Evolutionary conservation across 1,140 invertebrate genomes (phyloP).

Genomic region (Drosophila busckii): DNA sequence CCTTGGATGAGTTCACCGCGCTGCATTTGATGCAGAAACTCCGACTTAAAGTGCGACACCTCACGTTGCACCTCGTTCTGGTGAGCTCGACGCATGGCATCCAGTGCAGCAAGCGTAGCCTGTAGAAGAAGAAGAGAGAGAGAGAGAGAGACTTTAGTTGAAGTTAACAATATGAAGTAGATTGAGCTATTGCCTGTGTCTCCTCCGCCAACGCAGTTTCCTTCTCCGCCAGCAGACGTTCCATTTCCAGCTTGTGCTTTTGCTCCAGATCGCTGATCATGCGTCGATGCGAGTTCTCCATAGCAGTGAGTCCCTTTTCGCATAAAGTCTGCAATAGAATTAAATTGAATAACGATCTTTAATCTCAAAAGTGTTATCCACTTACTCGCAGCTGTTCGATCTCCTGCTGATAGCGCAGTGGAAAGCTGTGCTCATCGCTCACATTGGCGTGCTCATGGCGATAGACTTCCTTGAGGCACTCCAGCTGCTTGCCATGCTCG

Average conservation of each 20-base stretch:
- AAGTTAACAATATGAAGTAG: accelerated
- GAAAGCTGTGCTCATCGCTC: constrained; percentile 83
- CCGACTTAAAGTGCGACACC: constrained; percentile 91
- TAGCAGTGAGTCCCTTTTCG: constrained; percentile 90
- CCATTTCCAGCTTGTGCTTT: constrained; percentile 87
- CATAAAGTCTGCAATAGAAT: constrained; percentile 83
- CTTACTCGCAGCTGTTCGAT: constrained; percentile 89
- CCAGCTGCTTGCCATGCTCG: constrained; percentile 88
- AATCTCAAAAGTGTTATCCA: not conserved
- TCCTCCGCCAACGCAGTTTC: constrained; percentile 94
- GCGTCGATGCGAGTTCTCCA: constrained; percentile 93
- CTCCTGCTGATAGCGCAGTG: constrained; percentile 89
- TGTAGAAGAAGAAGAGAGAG: constrained; percentile 11
- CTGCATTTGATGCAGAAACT: constrained; percentile 87
- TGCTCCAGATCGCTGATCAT: constrained; percentile 91
- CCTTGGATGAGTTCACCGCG: constrained; percentile 79
- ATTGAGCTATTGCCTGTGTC: constrained; percentile 86
- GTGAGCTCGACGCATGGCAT: constrained; percentile 95
- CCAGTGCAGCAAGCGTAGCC: constrained; percentile 88
- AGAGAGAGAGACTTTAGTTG: not conserved
- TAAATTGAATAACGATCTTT: not conserved
- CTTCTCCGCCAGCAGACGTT: constrained; percentile 84
- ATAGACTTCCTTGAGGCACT: constrained; percentile 86
- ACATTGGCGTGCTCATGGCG: constrained; percentile 80
- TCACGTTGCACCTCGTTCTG: constrained; percentile 93